These are phyloP conservation scores for Pycnonotus jocosus DNA, from an alignment of 2,113 vertebrate species.

Conservation along the genomic window DNA sequence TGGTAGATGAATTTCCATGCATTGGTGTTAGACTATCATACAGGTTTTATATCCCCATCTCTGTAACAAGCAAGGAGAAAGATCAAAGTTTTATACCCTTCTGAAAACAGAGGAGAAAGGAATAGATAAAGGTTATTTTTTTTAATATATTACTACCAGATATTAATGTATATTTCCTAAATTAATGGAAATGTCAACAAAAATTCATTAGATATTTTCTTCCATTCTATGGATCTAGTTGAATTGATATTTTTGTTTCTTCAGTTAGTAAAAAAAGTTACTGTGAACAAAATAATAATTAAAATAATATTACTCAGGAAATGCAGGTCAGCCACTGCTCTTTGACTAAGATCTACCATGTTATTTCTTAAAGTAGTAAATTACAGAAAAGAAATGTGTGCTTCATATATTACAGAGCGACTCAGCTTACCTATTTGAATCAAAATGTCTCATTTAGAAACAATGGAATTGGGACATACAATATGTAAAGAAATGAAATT, in stretches of 20 bases:
- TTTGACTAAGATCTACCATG: background rate
- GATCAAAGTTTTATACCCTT: background rate
- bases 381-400: background rate
- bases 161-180: background rate
- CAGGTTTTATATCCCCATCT: background rate
- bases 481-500: background rate
- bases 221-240: background rate
- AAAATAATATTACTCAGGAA: background rate
- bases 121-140: background rate
- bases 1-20: background rate
- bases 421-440: background rate
- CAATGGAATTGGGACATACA: background rate
- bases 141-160: background rate
- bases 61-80: background rate
- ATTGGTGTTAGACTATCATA: background rate
- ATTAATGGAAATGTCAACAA: background rate
- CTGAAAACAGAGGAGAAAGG: background rate
- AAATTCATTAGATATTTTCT: background rate
- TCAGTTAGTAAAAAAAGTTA: background rate
- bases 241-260: background rate
- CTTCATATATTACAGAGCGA: background rate
- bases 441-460: background rate
- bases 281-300: background rate
- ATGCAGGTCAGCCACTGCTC: background rate
- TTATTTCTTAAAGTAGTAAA: background rate